Evolutionary conservation across 2,888 invertebrate genomes (phyloP).

Genomic region (Drosophila aldrichi): DNA sequence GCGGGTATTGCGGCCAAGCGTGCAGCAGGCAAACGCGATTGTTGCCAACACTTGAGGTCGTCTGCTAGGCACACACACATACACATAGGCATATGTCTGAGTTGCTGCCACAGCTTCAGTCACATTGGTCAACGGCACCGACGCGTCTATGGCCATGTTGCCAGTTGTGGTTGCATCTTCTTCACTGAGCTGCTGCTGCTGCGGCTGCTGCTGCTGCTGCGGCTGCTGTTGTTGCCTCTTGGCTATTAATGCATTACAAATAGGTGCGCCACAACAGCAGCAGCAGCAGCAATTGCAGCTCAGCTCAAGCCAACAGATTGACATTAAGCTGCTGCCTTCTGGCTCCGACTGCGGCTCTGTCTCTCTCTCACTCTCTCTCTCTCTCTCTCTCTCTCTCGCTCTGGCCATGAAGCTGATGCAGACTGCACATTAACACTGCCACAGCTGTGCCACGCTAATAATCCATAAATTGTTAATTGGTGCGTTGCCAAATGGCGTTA

Average conservation of each 20-base stretch:
- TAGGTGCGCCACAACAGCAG: slow-evolving; percentile 38
- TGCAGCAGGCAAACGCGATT: slow-evolving; percentile 66
- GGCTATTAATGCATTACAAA: slow-evolving; percentile 77
- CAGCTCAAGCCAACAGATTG: slow-evolving; percentile 59
- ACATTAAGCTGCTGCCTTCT: slow-evolving; percentile 72
- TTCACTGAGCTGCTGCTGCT: background rate
- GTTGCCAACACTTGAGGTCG: slow-evolving; percentile 77
- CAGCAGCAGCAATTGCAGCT: slow-evolving; percentile 43
- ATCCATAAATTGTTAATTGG: slow-evolving; percentile 45
- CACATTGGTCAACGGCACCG: slow-evolving; percentile 79
- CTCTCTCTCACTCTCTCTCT: no score
- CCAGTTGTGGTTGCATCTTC: slow-evolving; percentile 47
- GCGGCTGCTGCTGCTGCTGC: slow-evolving; percentile 7
- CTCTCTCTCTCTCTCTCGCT: no score
- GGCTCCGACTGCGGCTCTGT: slow-evolving; percentile 16
- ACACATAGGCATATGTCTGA: background rate
- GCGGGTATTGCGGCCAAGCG: slow-evolving; percentile 66
- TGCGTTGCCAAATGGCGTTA: slow-evolving; percentile 30
- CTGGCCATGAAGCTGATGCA: slow-evolving; percentile 58
- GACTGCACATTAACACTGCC: slow-evolving; percentile 48
- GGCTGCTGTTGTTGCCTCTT: slow-evolving; percentile 61
- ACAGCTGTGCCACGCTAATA: slow-evolving; percentile 33
- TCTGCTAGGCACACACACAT: slow-evolving; percentile 48
- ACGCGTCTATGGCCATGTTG: slow-evolving; percentile 69
- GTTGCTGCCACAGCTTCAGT: slow-evolving; percentile 35